These are phyloP conservation scores for Spilosoma lubricipeda DNA, from an alignment of 2,888 invertebrate species.

Conservation along the genomic window DNA sequence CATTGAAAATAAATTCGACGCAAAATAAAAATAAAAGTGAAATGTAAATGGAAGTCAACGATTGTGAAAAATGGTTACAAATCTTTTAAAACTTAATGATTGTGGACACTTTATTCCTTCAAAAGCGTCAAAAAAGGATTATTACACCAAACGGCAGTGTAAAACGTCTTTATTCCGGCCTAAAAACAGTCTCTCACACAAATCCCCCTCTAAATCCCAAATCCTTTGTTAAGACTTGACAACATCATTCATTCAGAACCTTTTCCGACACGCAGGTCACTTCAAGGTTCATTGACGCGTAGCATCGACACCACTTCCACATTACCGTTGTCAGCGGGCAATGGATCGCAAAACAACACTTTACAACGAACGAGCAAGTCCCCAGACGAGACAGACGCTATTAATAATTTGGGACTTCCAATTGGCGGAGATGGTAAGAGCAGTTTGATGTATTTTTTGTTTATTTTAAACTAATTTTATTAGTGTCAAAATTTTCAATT, in stretches of 20 bases:
- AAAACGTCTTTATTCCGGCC: constrained; percentile 17
- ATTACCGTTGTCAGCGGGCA: constrained; percentile 75
- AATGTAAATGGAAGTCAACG: neutral
- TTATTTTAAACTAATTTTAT: neutral
- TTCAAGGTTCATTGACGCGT: constrained; percentile 81
- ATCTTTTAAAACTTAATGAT: neutral
- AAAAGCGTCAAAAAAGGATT: constrained; percentile 5
- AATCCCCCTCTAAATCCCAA: constrained; percentile 12
- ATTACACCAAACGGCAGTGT: constrained; percentile 4
- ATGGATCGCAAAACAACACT: constrained; percentile 78
- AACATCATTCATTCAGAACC: constrained; percentile 24
- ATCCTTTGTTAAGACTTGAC: constrained; percentile 32
- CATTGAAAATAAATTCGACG: neutral
- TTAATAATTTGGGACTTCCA: constrained; percentile 79
- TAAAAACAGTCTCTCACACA: constrained; percentile 18
- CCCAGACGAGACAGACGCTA: constrained; percentile 76
- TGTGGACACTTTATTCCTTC: neutral
- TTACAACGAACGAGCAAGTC: constrained; percentile 76
- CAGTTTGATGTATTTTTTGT: constrained; percentile 4
- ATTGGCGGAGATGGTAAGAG: constrained; percentile 66
- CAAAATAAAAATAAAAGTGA: neutral
- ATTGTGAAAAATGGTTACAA: neutral
- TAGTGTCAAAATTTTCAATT: neutral
- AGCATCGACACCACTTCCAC: constrained; percentile 82
- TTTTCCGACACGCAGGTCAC: constrained; percentile 62